Evolutionary conservation across 2,113 vertebrate genomes (phyloP), one percentile per base, ranked within the genome.

Genomic region (Scytalopus superciliaris): DNA sequence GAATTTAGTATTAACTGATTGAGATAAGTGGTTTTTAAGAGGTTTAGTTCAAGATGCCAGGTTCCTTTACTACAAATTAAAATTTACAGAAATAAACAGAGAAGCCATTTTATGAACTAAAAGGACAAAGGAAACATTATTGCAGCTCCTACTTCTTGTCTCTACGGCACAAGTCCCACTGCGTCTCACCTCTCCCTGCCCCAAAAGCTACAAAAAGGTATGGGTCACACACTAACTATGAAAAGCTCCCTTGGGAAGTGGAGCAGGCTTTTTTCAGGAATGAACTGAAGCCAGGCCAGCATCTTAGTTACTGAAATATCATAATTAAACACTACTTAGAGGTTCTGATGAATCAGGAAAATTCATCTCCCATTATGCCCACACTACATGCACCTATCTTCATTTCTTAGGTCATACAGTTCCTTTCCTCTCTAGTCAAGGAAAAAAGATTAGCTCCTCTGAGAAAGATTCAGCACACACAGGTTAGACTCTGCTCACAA

Each of bases 31-130:
- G 27, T 12, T 90, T 93, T 93, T 92, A 84, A 84, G 76, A 86
- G 57, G 39, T 70, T 79, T 77, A 84, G 73, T 76, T 81, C 50
- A 84, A 93, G 67, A 75, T 0, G 0, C 81, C 83, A 56, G 57
- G 59, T 60, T 87, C 56, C n/a, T 78, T 86, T 52, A 80, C 75
- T 64, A 87, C 76, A 73, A 67, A 86, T 86, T 86, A 93, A 76
- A 93, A 87, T 56, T 47, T 60, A 50, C 35, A 89, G 50, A 86
- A 86, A 92, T 78, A 97, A 90, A 94, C 50, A 76, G 10, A 92
- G 60, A 22, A 82, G 63, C 14, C 42, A 73, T 76, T 95, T 76
- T 44, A 94, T 80, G 72, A 93, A 88, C 31, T 87, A 52, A 37
- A 73, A 78, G 57, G 12, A 77, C 30, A 84, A 89, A 88, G 25